Conservation (phyloP, 1,140 invertebrate species). For the Drosophila gunungcola region DNA sequence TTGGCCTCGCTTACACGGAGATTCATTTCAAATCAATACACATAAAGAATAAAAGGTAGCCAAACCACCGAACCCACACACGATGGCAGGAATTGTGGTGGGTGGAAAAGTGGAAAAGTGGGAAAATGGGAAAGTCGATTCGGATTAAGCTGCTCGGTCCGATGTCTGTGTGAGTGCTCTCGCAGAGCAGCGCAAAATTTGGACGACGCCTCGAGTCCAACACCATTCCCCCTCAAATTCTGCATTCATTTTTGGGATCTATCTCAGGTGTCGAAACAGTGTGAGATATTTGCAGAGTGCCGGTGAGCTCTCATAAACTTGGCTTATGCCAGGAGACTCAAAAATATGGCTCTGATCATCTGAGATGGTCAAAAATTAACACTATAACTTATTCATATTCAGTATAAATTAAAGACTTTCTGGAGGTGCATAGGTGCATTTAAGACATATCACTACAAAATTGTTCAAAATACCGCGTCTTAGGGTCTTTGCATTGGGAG, state of each 20-base stretch:
- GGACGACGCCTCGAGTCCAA: conserved; percentile 28
- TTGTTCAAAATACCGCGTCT: no score
- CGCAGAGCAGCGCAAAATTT: conserved; percentile 55
- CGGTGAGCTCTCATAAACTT: conserved; percentile 42
- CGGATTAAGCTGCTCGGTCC: conserved; percentile 8
- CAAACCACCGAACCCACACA: conserved; percentile 58
- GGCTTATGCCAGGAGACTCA: conserved; percentile 18
- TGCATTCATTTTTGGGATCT: conserved; percentile 36
- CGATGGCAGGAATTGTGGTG: not conserved
- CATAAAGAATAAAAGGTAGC: conserved; percentile 72
- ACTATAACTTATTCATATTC: not conserved
- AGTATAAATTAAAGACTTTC: not conserved
- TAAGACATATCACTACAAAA: no score
- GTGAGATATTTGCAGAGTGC: conserved; percentile 33
- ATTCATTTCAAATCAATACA: conserved; percentile 82
- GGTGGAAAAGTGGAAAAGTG: not conserved
- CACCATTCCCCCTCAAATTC: conserved; percentile 18
- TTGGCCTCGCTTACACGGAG: conserved; percentile 68
- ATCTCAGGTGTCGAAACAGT: conserved; percentile 56
- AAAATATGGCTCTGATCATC: conserved; percentile 19
- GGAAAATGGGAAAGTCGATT: conserved; percentile 8
- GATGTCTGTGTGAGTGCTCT: conserved; percentile 5
- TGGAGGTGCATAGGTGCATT: no score
- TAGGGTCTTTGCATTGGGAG: no score
- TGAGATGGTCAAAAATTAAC: not conserved